A percentile compares a stretch with the other conserved stretches of the same genome.
Conservation (phyloP, 2,113 vertebrate genomes). For the Osmerus mordax region DNA sequence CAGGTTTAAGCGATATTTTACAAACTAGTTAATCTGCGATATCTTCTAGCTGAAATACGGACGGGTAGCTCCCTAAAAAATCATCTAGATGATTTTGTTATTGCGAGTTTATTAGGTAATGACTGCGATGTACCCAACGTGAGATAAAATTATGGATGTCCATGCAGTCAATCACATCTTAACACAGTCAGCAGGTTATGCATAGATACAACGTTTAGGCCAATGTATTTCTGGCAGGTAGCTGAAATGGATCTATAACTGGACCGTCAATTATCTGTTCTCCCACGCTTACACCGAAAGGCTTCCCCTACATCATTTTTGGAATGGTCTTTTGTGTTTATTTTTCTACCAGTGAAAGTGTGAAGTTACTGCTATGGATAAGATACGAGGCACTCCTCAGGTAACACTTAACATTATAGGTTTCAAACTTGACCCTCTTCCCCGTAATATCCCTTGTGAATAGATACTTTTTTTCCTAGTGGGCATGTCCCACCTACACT, state of each 20-base stretch:
- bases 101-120: too few species aligned
- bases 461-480: background rate
- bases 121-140: too few species aligned
- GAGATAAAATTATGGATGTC: too few species aligned
- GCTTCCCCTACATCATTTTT: slow-evolving; percentile 9
- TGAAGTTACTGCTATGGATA: slow-evolving; percentile 35
- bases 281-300: background rate
- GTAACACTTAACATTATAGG: slow-evolving; percentile 21
- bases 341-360: slow-evolving; percentile 33
- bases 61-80: too few species aligned
- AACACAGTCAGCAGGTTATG: too few species aligned
- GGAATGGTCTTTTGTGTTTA: slow-evolving; percentile 25
- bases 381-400: slow-evolving; percentile 26
- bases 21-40: too few species aligned
- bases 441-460: background rate
- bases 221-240: too few species aligned
- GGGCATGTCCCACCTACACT: background rate
- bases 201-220: too few species aligned
- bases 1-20: too few species aligned
- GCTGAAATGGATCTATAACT: background rate
- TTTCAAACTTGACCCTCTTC: slow-evolving; percentile 6
- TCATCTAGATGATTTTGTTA: too few species aligned
- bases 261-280: background rate
- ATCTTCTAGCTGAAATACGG: too few species aligned
- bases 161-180: too few species aligned